phyloP scores from a whole-genome alignment of 2,797 vertebrate genomes.

The Champsocephalus gunnari region DNA sequence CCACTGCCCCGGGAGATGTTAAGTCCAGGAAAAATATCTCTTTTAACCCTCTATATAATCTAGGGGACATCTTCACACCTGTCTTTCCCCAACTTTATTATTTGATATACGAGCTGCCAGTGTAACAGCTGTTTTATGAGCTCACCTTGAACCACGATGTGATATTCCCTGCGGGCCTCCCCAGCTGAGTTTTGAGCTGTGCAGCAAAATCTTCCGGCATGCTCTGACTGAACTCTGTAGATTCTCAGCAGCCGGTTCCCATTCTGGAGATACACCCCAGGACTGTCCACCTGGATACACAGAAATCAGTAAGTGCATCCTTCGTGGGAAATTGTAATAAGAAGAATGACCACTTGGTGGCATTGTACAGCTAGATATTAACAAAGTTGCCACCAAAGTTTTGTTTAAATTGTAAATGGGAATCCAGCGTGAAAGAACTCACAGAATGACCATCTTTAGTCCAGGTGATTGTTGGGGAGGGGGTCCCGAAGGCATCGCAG shows the following conservation, averaged over 20 bases:
- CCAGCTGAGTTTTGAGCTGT: constrained; percentile 87
- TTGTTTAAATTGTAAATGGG: not conserved
- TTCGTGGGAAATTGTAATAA: constrained; percentile 31
- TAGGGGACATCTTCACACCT: not conserved
- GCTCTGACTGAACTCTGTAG: constrained; percentile 83
- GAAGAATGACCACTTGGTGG: constrained; percentile 71
- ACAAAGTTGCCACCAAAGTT: constrained; percentile 3
- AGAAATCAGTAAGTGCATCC: constrained; percentile 20
- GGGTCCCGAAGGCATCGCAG: constrained; percentile 87
- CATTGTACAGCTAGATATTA: constrained; percentile 59
- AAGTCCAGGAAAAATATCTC: not conserved
- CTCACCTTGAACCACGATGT: constrained; percentile 89
- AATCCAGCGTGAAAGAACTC: constrained; percentile 57
- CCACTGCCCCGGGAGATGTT: not conserved
- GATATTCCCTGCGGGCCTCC: constrained; percentile 78
- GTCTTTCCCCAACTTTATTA: not conserved
- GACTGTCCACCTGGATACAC: constrained; percentile 72
- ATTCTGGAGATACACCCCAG: constrained; percentile 82
- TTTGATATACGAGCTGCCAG: constrained; percentile 1
- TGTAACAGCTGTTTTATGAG: constrained; percentile 23
- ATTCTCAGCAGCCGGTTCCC: constrained; percentile 85
- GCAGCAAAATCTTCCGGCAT: constrained; percentile 88
- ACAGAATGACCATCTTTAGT: constrained; percentile 87
- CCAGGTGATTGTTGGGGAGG: constrained; percentile 87
- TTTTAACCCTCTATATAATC: constrained; percentile 11